Evolutionary conservation across 2,113 vertebrate genomes (phyloP), one percentile per base, ranked within the genome.

Genomic region (Stigmatopora argus): DNA sequence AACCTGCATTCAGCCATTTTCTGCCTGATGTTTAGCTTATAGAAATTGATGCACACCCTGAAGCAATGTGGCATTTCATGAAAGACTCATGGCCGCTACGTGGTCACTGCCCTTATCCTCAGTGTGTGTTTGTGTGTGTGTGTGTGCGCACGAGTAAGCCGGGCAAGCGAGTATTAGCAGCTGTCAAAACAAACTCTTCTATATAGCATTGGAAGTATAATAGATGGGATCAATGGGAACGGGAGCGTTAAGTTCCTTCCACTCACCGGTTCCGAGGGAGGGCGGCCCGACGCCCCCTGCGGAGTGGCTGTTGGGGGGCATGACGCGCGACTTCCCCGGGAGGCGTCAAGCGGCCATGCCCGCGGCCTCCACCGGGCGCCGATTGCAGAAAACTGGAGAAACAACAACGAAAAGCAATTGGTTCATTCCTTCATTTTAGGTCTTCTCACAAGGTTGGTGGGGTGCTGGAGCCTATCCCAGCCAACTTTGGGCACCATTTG

Each of bases 261-360:
- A 86, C 88, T 89, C 75, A 91, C 90, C 86, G n/a, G 79, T 69
- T 78, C 78, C 84, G 44, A 79, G 51, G 8, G 51, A 69, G 47
- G 80, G 53, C 11, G 46, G 72, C 71, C 66, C 46, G 4, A 41
- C 49, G 71, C 82, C 81, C 85, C 78, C 71, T 1, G 77, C 80
- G 63, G 75, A 78, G 70, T 75, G 79, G 51, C 66, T 72, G 78
- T 81, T 77, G 38, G 70, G 85, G 75, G 74, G 79, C 88, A 89
- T 89, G 82, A 80, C 81, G 73, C 74, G 62, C 64, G 65, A 64
- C 65, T 80, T 83, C 85, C 83, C 78, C 87, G 41, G 78, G 48
- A 59, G 78, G 62, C 60, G 83, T 89, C 87, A 89, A 76, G 81
- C 76, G 64, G 76, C 78, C 85, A 87, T 87, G 78, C 78, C 75